These are phyloP conservation scores for Druon quercuslanigerum DNA, from an alignment of 1,140 invertebrate species.

Conservation along the genomic window DNA sequence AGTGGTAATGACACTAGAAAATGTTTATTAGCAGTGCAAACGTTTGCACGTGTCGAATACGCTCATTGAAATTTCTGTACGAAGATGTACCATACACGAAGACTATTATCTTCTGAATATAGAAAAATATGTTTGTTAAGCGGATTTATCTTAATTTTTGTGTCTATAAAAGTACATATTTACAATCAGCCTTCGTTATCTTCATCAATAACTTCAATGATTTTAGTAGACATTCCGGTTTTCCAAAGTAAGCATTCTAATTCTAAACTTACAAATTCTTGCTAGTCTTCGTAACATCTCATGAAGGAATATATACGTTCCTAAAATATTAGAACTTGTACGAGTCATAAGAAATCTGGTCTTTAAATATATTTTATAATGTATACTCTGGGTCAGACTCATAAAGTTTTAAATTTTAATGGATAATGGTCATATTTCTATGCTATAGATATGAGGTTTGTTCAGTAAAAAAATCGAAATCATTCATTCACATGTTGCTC, in stretches of 20 bases:
- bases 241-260: too few species aligned
- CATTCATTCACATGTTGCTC: slow-evolving; percentile 13
- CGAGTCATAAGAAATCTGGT: too few species aligned
- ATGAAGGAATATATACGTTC: too few species aligned
- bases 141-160: not conserved
- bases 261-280: too few species aligned
- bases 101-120: slow-evolving; percentile 8
- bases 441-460: not conserved
- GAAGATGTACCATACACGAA: slow-evolving; percentile 12
- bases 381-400: too few species aligned
- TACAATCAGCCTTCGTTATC: too few species aligned
- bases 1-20: slow-evolving; percentile 30
- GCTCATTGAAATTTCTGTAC: slow-evolving; percentile 4
- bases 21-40: slow-evolving; percentile 26
- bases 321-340: too few species aligned
- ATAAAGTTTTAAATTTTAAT: too few species aligned
- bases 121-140: slow-evolving; percentile 26
- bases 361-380: too few species aligned
- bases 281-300: too few species aligned
- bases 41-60: slow-evolving; percentile 25
- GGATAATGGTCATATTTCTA: not conserved
- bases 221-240: too few species aligned
- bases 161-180: not conserved
- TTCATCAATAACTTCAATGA: too few species aligned
- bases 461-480: not conserved